Evolutionary conservation across 2,113 vertebrate species (phyloP).

Genomic region (Pelvicachromis taeniatus): DNA sequence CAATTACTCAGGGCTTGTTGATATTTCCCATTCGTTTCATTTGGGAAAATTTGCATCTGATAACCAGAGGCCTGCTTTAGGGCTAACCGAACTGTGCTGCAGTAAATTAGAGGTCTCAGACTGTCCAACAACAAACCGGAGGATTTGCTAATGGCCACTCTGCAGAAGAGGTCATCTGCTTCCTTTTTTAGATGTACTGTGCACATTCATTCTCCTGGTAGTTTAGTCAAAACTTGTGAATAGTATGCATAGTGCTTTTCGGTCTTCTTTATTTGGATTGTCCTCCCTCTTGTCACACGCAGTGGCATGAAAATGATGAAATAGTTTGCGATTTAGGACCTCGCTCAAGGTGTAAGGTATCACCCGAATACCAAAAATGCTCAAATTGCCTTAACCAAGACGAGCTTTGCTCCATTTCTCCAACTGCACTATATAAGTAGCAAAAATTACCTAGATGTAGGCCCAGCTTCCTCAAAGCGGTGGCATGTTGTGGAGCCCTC

Average conservation of each 20-base stretch:
- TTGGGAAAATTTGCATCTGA: slow-evolving; percentile 66
- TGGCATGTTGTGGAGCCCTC: neutral
- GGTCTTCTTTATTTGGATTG: neutral
- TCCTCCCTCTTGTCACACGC: neutral
- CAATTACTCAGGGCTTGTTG: slow-evolving; percentile 71
- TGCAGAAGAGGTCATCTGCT: slow-evolving; percentile 27
- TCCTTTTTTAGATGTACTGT: neutral
- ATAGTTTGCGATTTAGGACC: neutral
- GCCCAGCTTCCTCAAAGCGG: neutral
- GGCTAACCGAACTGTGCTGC: slow-evolving; percentile 46
- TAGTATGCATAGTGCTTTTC: neutral
- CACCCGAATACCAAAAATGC: neutral
- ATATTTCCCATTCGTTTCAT: slow-evolving; percentile 70
- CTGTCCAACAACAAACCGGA: slow-evolving; percentile 33
- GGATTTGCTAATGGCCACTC: slow-evolving; percentile 41
- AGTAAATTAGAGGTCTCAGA: slow-evolving; percentile 44
- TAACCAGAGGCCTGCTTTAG: slow-evolving; percentile 66
- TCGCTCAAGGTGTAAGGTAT: neutral
- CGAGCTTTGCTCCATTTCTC: neutral
- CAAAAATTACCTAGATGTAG: neutral
- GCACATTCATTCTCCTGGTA: neutral
- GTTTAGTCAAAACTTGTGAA: slow-evolving; percentile 1
- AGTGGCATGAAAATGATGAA: neutral
- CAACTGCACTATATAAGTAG: neutral
- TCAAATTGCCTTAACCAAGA: neutral